These are phyloP conservation scores for Synanthedon tipuliformis DNA, from an alignment of 2,888 invertebrate species.

Conservation along the genomic window DNA sequence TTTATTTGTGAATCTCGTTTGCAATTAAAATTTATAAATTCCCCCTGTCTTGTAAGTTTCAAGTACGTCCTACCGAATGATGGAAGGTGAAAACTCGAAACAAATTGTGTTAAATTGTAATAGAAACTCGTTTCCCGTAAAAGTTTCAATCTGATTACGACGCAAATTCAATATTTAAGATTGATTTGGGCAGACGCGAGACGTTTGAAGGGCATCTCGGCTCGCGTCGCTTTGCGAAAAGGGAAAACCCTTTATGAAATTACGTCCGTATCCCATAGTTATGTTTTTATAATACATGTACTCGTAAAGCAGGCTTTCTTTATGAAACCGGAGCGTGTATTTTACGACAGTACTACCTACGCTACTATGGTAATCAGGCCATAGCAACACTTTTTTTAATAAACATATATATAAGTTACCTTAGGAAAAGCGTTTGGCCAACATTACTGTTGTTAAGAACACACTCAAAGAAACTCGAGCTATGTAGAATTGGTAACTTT, in stretches of 20 bases:
- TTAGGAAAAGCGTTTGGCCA: no score
- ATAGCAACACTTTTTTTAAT: no score
- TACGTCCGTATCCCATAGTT: not conserved
- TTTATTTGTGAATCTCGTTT: constrained; percentile 25
- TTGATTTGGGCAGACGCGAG: constrained; percentile 66
- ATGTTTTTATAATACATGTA: no score
- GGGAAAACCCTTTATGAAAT: not conserved
- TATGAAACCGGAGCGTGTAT: no score
- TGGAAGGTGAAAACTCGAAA: constrained; percentile 61
- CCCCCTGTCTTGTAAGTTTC: constrained; percentile 34
- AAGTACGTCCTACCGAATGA: constrained; percentile 28
- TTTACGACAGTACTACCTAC: no score
- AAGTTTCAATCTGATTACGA: constrained; percentile 65
- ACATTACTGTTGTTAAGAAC: no score
- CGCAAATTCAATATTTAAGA: constrained; percentile 69
- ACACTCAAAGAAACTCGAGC: no score
- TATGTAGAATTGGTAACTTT: no score
- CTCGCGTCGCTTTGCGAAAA: constrained; percentile 15
- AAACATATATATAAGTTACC: no score
- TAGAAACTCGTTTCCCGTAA: constrained; percentile 65
- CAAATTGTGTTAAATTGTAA: constrained; percentile 68
- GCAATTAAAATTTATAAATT: constrained; percentile 49
- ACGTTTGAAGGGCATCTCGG: constrained; percentile 43
- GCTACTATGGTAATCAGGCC: no score
- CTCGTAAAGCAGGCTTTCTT: no score